Evolutionary conservation across 2,888 invertebrate species (phyloP), one percentile per base, ranked within the genome.

Genomic region (Megastigmus dorsalis): DNA sequence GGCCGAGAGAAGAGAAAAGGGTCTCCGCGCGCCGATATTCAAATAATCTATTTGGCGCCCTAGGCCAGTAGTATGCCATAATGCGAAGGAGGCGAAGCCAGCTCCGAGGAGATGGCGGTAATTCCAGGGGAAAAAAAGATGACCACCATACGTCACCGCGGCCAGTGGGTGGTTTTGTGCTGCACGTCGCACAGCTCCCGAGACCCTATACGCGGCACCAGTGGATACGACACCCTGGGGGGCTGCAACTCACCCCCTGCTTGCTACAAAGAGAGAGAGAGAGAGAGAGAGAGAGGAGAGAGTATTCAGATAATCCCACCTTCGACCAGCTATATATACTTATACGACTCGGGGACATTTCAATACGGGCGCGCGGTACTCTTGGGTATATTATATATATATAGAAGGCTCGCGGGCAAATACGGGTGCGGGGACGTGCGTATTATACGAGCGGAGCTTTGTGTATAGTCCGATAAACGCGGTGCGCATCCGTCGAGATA

Each of bases 281-380:
- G 59, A 50, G 28, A 60, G 59, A 41, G 30, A 60, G 36, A 65
- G 55, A 41, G 41, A 13, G 50, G 43, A 50, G 13, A 15, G 63
- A 82, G 84, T 85, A 87, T 86, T 86, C 86, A 84, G 86, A 87
- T 87, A 86, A 86, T 87, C 85, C 85, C 74, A 82, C 83, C 83
- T 82, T 76, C 80, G 20, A 2, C 10, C 6, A 7, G 18, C 15
- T 6, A 23, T 15, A 10, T 15, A 20, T 30, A 20, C 4, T 79
- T 76, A 70, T 77, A 74, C 69, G 65, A 72, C 77, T 66, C 74
- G 69, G 77, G 78, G 82, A 84, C 83, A 82, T 85, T 85, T 85
- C 84, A 84, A 86, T 85, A 84, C 82, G 77, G 79, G 78, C 77
- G 74, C n/a, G n/a, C n/a, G 26, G 10, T 30, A 4, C 77, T 77